Evolutionary conservation across 2,113 vertebrate species (phyloP), one percentile per base, ranked within the genome.

Genomic region (Burhinus oedicnemus): DNA sequence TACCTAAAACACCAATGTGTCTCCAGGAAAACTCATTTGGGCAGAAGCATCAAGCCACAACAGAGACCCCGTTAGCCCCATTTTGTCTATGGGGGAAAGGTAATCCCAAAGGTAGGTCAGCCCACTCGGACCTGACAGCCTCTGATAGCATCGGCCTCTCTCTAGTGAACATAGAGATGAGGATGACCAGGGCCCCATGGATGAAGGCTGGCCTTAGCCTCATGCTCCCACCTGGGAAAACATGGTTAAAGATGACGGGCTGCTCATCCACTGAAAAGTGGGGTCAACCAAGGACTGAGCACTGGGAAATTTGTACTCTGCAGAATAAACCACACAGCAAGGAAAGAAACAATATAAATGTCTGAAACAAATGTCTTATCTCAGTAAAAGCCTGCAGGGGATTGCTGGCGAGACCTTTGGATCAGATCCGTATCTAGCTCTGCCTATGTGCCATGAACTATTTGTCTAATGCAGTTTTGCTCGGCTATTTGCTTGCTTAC

Each of bases 301-400:
- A 49, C 34, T 27, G 61, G 52, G 51, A 96, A 91, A 82, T 76
- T 57, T 79, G 44, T 64, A 55, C 62, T 83, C 75, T 3, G 32
- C 93, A 95, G 69, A 93, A 93, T 74, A 87, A 96, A 90, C 54
- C 62, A 80, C 66, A 30, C 2, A 81, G 84, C n/a, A 80, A 93
- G 78, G 75, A 70, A 95, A 87, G 89, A 83, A 95, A 87, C 62
- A 94, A 83, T 75, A 90, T 25, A 97, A 93, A 81, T 64, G 32
- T 64, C 84, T 96, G 75, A 93, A 94, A 74, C 64, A 86, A 95
- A 94, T 61, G 71, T 78, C 93, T 93, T 90, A 87, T 80, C 83
- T 92, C 70, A 88, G 77, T 83, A 95, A 94, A 94, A 87, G 93
- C 81, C 96, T 94, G 64, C 66, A 87, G 81, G 89, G 81, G 54